Conservation (phyloP, 2,888 invertebrate species). For the Electrophaes corylata region DNA sequence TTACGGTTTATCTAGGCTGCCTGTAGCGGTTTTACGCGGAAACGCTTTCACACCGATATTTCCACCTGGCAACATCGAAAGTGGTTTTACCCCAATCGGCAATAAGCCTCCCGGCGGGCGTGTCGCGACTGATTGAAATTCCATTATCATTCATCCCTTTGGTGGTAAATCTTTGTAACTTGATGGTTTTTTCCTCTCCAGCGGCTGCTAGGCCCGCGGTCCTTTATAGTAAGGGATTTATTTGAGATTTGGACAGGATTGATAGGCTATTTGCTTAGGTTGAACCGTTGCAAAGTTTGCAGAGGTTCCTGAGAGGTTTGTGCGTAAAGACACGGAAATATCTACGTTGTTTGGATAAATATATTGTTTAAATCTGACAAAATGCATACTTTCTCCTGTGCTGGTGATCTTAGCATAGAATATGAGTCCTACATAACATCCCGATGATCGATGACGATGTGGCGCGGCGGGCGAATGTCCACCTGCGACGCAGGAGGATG, state of each 20-base stretch:
- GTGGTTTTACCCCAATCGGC: constrained; percentile 41
- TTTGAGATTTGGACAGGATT: constrained; percentile 58
- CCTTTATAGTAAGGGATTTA: constrained; percentile 65
- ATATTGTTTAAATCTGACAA: background rate
- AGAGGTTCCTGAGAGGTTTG: constrained; percentile 12
- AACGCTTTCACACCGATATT: constrained; percentile 3
- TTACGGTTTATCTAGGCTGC: background rate
- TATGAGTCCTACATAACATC: too few relatives aligned
- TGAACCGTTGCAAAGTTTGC: constrained; percentile 25
- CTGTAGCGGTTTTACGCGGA: background rate
- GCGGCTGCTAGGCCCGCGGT: constrained; percentile 54
- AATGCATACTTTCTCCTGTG: too few relatives aligned
- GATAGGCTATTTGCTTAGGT: constrained; percentile 49
- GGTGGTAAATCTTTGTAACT: constrained; percentile 74
- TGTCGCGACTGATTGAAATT: constrained; percentile 76
- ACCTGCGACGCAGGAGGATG: too few relatives aligned
- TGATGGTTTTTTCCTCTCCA: constrained; percentile 68
- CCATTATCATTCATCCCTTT: constrained; percentile 76
- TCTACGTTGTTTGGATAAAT: constrained; percentile 8
- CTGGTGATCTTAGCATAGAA: too few relatives aligned
- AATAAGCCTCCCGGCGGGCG: constrained; percentile 42
- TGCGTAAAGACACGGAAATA: background rate
- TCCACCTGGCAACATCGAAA: constrained; percentile 20
- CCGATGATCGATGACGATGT: too few relatives aligned
- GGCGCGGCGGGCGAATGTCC: too few relatives aligned